These are phyloP conservation scores for Nezara viridula DNA, from an alignment of 2,888 invertebrate species.

Conservation along the genomic window DNA sequence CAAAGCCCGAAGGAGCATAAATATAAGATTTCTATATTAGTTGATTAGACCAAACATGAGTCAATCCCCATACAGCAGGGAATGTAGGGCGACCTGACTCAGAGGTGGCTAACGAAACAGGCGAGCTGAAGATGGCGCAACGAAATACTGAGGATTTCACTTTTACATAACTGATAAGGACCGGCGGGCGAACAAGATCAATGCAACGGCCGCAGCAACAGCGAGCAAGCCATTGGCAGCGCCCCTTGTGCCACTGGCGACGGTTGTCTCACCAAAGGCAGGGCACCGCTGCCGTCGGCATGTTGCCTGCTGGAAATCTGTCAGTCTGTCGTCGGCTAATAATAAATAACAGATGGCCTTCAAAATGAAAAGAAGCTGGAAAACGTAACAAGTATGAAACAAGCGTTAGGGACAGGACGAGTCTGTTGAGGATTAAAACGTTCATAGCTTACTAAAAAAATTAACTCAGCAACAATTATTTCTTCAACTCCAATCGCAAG, in stretches of 20 bases:
- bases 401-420: too few species aligned
- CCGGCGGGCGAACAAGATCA: background rate
- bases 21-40: background rate
- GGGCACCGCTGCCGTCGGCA: background rate
- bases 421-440: too few species aligned
- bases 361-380: background rate
- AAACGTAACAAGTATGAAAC: background rate
- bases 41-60: background rate
- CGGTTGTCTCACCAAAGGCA: background rate
- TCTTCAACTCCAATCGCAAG: too few species aligned
- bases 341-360: too few species aligned
- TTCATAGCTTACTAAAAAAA: too few species aligned
- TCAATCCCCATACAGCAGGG: background rate
- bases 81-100: constrained; percentile 16
- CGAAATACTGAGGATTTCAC: constrained; percentile 5
- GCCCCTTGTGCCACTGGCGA: background rate
- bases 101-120: constrained; percentile 22
- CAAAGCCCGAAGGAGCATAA: too few species aligned
- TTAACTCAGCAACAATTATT: too few species aligned
- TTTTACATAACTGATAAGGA: constrained; percentile 35
- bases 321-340: too few species aligned
- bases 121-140: constrained; percentile 26
- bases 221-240: background rate
- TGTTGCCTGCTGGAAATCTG: too few species aligned
- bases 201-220: background rate